Evolutionary conservation across 2,888 invertebrate species (phyloP), one percentile per base, ranked within the genome.

Genomic region (Cantharis rufa): DNA sequence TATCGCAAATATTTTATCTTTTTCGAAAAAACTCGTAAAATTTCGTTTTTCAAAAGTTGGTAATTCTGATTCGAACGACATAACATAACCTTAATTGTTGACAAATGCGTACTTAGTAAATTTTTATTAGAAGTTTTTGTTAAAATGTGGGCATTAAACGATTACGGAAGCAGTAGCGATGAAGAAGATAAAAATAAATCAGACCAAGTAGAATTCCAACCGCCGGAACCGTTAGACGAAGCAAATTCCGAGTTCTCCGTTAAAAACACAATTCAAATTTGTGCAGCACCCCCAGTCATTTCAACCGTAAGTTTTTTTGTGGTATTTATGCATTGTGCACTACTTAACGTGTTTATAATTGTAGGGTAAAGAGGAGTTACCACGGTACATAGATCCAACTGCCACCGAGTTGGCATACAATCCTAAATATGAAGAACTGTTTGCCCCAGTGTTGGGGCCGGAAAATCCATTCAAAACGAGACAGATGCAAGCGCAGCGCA

Each of bases 371-470:
- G 92, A 93, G 81, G 92, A 94, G 77, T 92, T 92, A 24, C 89
- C 93, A 75, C 89, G 92, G 13, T 92, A 95, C 77, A 89, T 98
- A 80, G 95, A 96, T 87, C 93, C 95, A 1, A 93, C 92, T 62
- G 90, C 92, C 0, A 95, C 95, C 86, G 98, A 98, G 89, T 88
- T 99, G 1, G 90, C 90, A 80, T 95, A 94, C 86, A 99, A 99
- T 90, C 96, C 98, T 0, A 98, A 94, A 85, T 98, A 92, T 88
- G 98, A 99, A 74, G 97, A 99, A 86, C 89, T 99, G 2, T 99
- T 94, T 90, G 95, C 98, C 3, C 98, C 98, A 0, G 91, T 94
- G 79, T 92, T 94, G 69, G 99, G 99, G 0, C 99, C 99, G 0
- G 93, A 93, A 82, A 98, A 99, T 89, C 99, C 99, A 0, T 96